phyloP scores from a whole-genome alignment of 2,113 vertebrate genomes.

The Rhinoptilus africanus region DNA sequence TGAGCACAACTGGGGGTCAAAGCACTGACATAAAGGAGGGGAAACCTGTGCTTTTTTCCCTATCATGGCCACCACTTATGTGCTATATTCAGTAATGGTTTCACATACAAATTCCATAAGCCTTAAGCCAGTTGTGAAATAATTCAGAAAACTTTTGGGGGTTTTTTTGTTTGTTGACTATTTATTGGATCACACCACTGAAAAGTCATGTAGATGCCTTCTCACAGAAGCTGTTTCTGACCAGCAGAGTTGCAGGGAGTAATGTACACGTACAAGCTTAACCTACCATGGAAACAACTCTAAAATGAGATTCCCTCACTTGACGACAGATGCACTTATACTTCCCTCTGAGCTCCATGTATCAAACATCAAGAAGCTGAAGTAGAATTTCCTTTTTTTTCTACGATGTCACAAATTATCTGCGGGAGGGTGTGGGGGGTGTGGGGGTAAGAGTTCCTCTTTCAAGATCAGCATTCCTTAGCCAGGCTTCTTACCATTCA shows the following conservation, averaged over 20 bases:
- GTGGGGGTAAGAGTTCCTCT: background rate
- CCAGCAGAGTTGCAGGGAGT: background rate
- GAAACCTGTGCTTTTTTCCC: background rate
- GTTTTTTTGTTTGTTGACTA: background rate
- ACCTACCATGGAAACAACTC: background rate
- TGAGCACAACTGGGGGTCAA: background rate
- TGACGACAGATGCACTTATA: background rate
- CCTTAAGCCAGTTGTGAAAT: background rate
- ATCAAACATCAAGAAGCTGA: background rate
- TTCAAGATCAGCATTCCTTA: background rate
- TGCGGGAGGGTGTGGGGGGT: too few relatives aligned
- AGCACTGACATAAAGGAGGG: background rate
- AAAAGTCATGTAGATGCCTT: background rate
- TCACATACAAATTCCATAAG: background rate
- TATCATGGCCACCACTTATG: fast-evolving
- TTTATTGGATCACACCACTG: background rate
- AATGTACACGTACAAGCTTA: background rate
- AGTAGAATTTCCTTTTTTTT: background rate
- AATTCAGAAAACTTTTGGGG: background rate
- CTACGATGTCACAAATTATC: background rate
- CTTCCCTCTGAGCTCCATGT: background rate
- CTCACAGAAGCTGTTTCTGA: background rate
- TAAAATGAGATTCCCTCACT: background rate
- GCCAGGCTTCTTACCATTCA: background rate
- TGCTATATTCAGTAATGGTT: background rate